A percentile compares a stretch with the other conserved stretches of the same genome.
phyloP scores from a whole-genome alignment of 2,797 vertebrate genomes.

The Ataeniobius toweri region DNA sequence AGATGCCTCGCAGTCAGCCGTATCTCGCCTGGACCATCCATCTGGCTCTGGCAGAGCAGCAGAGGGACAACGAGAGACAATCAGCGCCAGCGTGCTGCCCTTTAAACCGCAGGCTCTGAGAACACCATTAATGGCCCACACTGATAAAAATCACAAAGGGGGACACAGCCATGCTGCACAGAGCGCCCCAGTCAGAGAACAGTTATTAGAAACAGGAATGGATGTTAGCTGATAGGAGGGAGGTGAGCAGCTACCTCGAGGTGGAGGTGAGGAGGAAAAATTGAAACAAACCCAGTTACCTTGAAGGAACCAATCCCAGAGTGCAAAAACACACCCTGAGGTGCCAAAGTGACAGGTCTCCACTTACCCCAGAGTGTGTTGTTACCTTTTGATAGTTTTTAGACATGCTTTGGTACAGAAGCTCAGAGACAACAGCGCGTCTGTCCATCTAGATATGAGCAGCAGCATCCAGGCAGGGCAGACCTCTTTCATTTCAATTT shows the following conservation, averaged over 20 bases:
- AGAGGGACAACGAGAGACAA: constrained; percentile 44
- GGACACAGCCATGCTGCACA: constrained; percentile 21
- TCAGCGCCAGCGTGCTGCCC: constrained; percentile 34
- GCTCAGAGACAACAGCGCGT: constrained; percentile 11
- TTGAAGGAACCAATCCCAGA: constrained; percentile 55
- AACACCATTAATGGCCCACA: constrained; percentile 32
- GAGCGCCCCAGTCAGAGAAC: constrained; percentile 14
- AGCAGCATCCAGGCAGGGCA: neutral
- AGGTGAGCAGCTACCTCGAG: constrained; percentile 39
- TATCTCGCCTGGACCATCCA: constrained; percentile 48
- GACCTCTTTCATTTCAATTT: constrained; percentile 22
- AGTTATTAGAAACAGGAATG: constrained; percentile 36
- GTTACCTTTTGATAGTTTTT: constrained; percentile 19
- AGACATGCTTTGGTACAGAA: constrained; percentile 17
- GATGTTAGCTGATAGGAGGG: constrained; percentile 44
- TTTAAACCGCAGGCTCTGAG: constrained; percentile 42
- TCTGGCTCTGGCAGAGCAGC: constrained; percentile 52
- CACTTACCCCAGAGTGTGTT: constrained; percentile 29
- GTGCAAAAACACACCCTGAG: constrained; percentile 36
- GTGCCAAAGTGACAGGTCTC: constrained; percentile 72
- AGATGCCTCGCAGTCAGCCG: constrained; percentile 55
- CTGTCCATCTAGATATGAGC: constrained; percentile 13
- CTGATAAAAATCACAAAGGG: constrained; percentile 39
- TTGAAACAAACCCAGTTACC: constrained; percentile 40
- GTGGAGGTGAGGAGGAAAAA: constrained; percentile 48